Percentiles rank a stretch among this genome's conserved stretches.
Evolutionary conservation across 1,140 invertebrate genomes (phyloP).

Genomic region (Drosophila kepulauana): DNA sequence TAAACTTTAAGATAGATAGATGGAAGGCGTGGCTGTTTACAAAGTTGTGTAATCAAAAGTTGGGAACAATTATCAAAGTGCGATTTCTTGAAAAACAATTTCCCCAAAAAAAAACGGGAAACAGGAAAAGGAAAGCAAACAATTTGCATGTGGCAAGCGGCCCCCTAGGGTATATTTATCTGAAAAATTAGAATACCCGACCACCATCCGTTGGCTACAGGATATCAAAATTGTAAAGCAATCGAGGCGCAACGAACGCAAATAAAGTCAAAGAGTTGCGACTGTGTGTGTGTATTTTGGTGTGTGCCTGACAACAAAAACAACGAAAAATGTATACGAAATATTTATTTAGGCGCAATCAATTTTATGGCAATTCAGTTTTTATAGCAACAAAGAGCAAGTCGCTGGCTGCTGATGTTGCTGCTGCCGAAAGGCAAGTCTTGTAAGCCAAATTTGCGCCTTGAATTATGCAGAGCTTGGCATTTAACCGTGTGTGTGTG

Average conservation of each 20-base stretch:
- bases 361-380: slow-evolving; percentile 74
- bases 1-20: slow-evolving; percentile 31
- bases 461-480: slow-evolving; percentile 67
- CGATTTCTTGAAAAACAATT: background rate
- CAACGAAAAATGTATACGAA: slow-evolving; percentile 50
- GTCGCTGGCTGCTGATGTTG: background rate
- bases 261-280: slow-evolving; percentile 52
- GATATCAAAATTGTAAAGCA: slow-evolving; percentile 47
- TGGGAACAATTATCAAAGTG: background rate
- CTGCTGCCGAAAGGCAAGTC: background rate
- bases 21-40: slow-evolving; percentile 12
- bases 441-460: slow-evolving; percentile 46
- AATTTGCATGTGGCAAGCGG: background rate
- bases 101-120: background rate
- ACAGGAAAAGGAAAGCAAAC: background rate
- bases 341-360: slow-evolving; percentile 76
- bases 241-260: slow-evolving; percentile 41
- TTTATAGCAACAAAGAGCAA: slow-evolving; percentile 59
- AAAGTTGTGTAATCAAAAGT: slow-evolving; percentile 38
- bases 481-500: slow-evolving; percentile 26
- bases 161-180: background rate
- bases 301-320: background rate
- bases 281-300: background rate
- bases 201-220: slow-evolving; percentile 3
- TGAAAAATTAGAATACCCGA: slow-evolving; percentile 4